A percentile compares a stretch with the other conserved stretches of the same genome.
phyloP scores from a whole-genome alignment of 2,113 vertebrate genomes.

The Chlorodrepanis virens region DNA sequence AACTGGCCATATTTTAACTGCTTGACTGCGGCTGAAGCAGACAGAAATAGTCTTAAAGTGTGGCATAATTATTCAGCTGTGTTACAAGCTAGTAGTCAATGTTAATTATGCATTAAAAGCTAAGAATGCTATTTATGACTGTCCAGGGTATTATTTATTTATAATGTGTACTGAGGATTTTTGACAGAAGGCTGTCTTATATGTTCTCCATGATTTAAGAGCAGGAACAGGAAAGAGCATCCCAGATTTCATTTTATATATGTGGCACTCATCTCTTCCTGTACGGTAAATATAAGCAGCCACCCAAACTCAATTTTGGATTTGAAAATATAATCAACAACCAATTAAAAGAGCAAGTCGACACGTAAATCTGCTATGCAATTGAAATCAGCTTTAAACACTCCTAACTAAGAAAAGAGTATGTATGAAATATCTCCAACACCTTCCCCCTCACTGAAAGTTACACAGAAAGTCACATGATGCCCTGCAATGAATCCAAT shows the following conservation, averaged over 20 bases:
- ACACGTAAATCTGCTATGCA: background rate
- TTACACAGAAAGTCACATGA: background rate
- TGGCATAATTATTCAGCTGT: constrained; percentile 57
- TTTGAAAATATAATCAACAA: background rate
- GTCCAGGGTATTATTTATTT: constrained; percentile 51
- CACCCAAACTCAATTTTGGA: background rate
- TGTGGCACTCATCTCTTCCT: background rate
- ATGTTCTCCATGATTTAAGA: background rate
- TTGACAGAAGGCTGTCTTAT: background rate
- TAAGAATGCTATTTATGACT: constrained; percentile 59
- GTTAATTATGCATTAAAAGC: constrained; percentile 72
- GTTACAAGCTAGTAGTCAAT: constrained; percentile 32
- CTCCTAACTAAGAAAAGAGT: background rate
- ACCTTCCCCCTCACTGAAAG: background rate
- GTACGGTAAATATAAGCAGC: background rate
- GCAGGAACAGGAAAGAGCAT: background rate
- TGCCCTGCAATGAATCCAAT: background rate
- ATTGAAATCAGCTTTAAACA: background rate
- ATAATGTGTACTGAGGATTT: background rate
- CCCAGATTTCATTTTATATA: background rate
- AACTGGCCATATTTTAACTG: constrained; percentile 36
- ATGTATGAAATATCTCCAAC: background rate
- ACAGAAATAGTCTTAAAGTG: constrained; percentile 35
- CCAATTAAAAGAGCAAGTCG: background rate
- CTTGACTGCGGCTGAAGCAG: constrained; percentile 27